These are phyloP conservation scores for Scarus forsteni DNA, from an alignment of 2,797 vertebrate species.

Conservation along the genomic window DNA sequence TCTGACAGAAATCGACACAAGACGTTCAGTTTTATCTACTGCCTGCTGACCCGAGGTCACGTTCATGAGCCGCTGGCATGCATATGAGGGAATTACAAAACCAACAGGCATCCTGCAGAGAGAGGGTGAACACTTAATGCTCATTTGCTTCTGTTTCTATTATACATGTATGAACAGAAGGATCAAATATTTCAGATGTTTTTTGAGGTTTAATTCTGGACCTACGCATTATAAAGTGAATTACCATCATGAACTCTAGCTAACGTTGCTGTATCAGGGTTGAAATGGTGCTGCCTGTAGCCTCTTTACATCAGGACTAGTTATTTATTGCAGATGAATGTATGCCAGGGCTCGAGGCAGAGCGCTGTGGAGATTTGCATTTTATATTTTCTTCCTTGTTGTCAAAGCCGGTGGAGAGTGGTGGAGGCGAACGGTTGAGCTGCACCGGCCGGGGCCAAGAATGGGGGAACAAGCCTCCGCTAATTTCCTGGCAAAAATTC, in stretches of 20 bases:
- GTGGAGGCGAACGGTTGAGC: slow-evolving; percentile 48
- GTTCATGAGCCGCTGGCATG: too few species aligned
- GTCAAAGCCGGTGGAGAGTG: slow-evolving; percentile 50
- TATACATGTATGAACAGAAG: too few species aligned
- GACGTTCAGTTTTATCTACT: too few species aligned
- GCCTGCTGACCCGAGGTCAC: too few species aligned
- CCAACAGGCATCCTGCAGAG: too few species aligned
- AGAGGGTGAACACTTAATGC: too few species aligned
- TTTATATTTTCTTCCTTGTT: slow-evolving; percentile 54
- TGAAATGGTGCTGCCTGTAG: slow-evolving; percentile 4
- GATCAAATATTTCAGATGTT: too few species aligned
- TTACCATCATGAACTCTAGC: not conserved
- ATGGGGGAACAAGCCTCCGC: slow-evolving; percentile 50
- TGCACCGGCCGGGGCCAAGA: slow-evolving; percentile 39
- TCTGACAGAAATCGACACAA: too few species aligned
- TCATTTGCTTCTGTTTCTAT: too few species aligned
- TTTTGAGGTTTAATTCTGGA: not conserved
- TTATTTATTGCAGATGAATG: slow-evolving; percentile 23
- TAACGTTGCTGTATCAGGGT: not conserved
- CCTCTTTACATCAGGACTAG: slow-evolving; percentile 16
- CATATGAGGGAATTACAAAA: too few species aligned
- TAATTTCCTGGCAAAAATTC: slow-evolving; percentile 67
- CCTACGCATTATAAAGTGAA: not conserved
- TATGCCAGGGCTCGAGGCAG: slow-evolving; percentile 33
- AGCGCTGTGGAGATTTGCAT: slow-evolving; percentile 62